Evolutionary conservation across 2,888 invertebrate genomes (phyloP).

Genomic region (Zelleria hepariella): DNA sequence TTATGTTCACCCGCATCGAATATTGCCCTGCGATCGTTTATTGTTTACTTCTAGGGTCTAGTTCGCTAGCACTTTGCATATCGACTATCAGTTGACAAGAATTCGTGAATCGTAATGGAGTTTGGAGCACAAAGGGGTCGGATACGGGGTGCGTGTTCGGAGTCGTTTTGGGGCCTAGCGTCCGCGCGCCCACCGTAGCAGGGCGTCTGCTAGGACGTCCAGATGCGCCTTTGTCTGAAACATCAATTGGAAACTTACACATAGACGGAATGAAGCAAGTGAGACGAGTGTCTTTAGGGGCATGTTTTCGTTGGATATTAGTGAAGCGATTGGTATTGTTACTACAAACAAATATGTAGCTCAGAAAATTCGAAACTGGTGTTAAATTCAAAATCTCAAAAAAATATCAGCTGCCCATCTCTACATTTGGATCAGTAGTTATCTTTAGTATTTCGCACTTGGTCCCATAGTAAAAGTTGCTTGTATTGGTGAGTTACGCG

Average conservation of each 20-base stretch:
- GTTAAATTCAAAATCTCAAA: too few relatives aligned
- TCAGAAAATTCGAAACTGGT: too few relatives aligned
- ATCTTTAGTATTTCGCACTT: too few relatives aligned
- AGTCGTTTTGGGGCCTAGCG: conserved; percentile 74
- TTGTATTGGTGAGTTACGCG: too few relatives aligned
- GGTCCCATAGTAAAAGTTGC: too few relatives aligned
- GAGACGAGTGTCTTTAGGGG: neutral
- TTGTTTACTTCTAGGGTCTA: conserved; percentile 18
- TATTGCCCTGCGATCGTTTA: conserved; percentile 54
- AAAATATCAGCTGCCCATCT: too few relatives aligned
- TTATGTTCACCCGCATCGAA: conserved; percentile 50
- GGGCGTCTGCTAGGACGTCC: conserved; percentile 94
- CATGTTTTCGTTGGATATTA: too few relatives aligned
- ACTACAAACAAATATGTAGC: too few relatives aligned
- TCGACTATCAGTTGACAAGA: conserved; percentile 25
- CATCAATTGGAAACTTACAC: neutral
- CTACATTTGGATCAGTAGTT: too few relatives aligned
- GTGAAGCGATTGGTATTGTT: too few relatives aligned
- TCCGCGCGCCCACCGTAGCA: conserved; percentile 94
- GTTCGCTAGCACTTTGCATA: neutral
- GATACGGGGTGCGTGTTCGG: conserved; percentile 21
- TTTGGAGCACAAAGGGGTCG: neutral
- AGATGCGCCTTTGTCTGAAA: conserved; percentile 95
- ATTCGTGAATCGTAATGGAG: neutral
- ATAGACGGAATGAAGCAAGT: neutral